Evolutionary conservation across 1,140 invertebrate species (phyloP), one percentile per base, ranked within the genome.

Genomic region (Drosophila albomicans): DNA sequence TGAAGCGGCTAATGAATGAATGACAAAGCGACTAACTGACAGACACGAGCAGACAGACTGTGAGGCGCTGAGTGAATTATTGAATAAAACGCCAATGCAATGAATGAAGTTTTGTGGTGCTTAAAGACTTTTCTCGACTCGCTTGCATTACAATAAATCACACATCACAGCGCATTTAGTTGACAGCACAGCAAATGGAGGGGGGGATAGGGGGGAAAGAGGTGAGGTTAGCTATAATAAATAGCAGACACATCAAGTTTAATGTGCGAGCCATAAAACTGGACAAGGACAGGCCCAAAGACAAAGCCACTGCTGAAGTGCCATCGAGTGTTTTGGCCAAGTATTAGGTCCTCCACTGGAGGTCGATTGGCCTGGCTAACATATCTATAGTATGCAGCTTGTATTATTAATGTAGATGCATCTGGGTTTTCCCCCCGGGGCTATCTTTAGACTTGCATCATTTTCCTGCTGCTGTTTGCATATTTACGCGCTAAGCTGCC

Each of bases 191-290:
- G 20, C 20, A 25, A 25, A 25, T 25, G 20, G 38, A 65, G 45
- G 56, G 20, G 20, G 48, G 10, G 20, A 8, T 5, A 32, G 8
- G 11, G 10, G n/a, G 15, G 3, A 8, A 15, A 48, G 41, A 30
- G 56, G 32, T 63, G 38, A 64, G 63, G 52, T 32, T 32, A 8
- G 7, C 38, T 54, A 38, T 75, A 49, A 68, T 70, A 84, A 84
- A 87, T 78, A 65, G 68, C 76, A 77, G 78, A 73, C 74, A 70
- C 80, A 84, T 74, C 76, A 80, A 84, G 51, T 79, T 80, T 75
- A 79, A 73, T 81, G 72, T 81, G 72, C 51, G 46, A 49, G 46
- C 3, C 4, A 8, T 13, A 32, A 13, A 38, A 38, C 7, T 20
- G 52, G 57, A 69, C 52, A 80, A 87, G 80, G 56, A 62, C 35